phyloP scores from a whole-genome alignment of 2,888 invertebrate species.

The Thecocarcelia acutangulata region DNA sequence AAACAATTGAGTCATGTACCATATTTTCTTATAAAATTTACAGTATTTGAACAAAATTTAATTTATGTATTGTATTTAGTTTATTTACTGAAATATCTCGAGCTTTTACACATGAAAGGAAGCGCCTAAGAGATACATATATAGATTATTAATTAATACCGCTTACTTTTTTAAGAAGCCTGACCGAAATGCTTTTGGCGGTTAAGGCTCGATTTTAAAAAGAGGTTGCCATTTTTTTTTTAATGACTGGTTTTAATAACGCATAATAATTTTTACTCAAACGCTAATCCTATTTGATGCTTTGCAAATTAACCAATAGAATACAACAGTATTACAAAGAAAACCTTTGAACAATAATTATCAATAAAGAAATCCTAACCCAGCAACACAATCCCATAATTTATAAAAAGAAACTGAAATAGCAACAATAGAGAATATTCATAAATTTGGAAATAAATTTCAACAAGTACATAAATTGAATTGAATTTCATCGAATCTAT shows the following conservation, averaged over 20 bases:
- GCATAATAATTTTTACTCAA: constrained; percentile 41
- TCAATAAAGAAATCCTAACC: constrained; percentile 16
- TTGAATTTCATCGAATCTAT: too few species aligned
- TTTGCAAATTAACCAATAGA: constrained; percentile 17
- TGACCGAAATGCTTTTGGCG: too few species aligned
- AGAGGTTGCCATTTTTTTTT: constrained; percentile 56
- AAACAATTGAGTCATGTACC: too few species aligned
- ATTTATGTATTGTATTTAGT: too few species aligned
- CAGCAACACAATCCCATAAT: neutral
- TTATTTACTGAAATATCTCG: too few species aligned
- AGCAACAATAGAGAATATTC: neutral
- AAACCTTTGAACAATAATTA: constrained; percentile 33
- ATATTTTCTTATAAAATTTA: constrained; percentile 27
- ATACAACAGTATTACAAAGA: constrained; percentile 55
- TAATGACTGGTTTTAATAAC: constrained; percentile 44
- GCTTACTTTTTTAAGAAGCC: too few species aligned
- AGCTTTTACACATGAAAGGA: too few species aligned
- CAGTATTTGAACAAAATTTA: neutral
- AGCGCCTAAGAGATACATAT: too few species aligned
- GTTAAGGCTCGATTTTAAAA: constrained; percentile 1
- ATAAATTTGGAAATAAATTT: neutral
- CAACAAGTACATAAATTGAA: too few species aligned
- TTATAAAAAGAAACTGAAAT: neutral
- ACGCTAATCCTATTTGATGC: constrained; percentile 25
- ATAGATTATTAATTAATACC: too few species aligned